phyloP scores from a whole-genome alignment of 1,140 invertebrate genomes.

The Chymomyza costata region DNA sequence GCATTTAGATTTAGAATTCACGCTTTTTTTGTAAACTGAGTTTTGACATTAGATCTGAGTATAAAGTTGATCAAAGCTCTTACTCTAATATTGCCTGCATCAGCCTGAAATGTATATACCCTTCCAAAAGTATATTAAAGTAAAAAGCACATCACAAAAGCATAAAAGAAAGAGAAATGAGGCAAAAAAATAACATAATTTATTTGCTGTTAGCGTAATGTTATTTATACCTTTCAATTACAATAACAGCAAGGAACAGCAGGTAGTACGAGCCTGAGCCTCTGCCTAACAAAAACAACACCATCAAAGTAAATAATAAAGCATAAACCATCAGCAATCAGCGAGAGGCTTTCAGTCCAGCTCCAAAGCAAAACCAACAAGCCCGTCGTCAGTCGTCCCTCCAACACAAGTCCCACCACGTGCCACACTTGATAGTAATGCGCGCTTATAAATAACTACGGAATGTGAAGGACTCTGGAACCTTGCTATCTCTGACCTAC shows the following conservation, averaged over 20 bases:
- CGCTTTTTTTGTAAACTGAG: no score
- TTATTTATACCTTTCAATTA: slow-evolving; percentile 74
- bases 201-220: slow-evolving; percentile 72
- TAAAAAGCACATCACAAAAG: neutral
- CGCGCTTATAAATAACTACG: slow-evolving; percentile 67
- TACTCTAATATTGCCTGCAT: no score
- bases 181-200: slow-evolving; percentile 38
- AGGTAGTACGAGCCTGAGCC: neutral
- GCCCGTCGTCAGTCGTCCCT: neutral
- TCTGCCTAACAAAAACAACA: slow-evolving; percentile 3
- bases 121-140: neutral
- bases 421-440: slow-evolving; percentile 63
- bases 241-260: slow-evolving; percentile 45
- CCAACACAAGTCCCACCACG: neutral
- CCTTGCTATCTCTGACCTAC: no score
- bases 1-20: no score
- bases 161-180: slow-evolving; percentile 11
- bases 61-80: no score
- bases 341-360: slow-evolving; percentile 39
- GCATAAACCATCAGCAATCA: slow-evolving; percentile 63
- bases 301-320: slow-evolving; percentile 71
- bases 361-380: no score
- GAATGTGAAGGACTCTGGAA: slow-evolving; percentile 9
- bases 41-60: no score
- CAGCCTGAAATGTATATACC: no score